Conservation (phyloP, 2,888 invertebrate genomes). For the Callyntrura guangdongensis region DNA sequence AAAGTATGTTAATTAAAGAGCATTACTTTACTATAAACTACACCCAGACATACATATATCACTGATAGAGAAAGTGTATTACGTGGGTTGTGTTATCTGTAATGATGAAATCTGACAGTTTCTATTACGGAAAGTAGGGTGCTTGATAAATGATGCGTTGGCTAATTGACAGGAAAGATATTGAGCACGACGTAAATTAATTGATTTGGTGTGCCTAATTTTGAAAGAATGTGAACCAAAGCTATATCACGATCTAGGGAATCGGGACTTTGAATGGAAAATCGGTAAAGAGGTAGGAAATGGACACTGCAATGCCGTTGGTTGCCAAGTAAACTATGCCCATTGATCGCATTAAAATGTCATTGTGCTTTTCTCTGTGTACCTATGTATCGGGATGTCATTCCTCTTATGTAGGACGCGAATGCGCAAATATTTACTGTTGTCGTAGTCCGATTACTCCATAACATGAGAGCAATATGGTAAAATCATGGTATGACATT, state of each 20-base stretch:
- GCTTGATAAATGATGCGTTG: conserved; percentile 20
- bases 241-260: not conserved
- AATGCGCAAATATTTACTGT: too few species aligned
- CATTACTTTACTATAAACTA: not conserved
- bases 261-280: too few species aligned
- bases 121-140: conserved; percentile 4
- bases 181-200: conserved; percentile 50
- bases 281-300: too few species aligned
- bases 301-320: too few species aligned
- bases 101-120: not conserved
- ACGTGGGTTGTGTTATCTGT: not conserved
- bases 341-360: too few species aligned
- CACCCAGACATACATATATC: not conserved
- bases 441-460: too few species aligned
- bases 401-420: too few species aligned
- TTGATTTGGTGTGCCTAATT: conserved; percentile 15
- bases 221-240: not conserved
- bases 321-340: too few species aligned
- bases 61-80: not conserved
- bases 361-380: not conserved
- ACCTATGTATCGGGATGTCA: not conserved
- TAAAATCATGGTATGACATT: too few species aligned
- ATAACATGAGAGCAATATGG: too few species aligned
- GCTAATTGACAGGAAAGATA: conserved; percentile 42
- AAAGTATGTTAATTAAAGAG: conserved; percentile 36